Percentiles rank a stretch among this genome's conserved stretches.
These are phyloP conservation scores for Hipposideros larvatus DNA, from an alignment of 2,797 vertebrate genomes.

Conservation along the genomic window DNA sequence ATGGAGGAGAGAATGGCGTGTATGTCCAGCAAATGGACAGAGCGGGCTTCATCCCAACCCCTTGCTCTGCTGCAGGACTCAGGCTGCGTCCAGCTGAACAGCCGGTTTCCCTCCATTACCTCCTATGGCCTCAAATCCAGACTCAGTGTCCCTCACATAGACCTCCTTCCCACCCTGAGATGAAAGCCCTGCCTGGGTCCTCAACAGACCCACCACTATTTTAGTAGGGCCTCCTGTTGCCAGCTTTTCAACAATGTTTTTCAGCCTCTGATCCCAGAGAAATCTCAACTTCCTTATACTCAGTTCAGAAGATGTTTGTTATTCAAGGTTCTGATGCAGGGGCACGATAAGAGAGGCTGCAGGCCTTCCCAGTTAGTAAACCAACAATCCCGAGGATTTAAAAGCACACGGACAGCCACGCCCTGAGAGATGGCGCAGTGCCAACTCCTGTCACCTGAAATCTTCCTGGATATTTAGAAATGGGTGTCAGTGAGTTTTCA, in stretches of 20 bases:
- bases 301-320: slow-evolving; percentile 72
- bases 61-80: not conserved
- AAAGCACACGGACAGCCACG: slow-evolving; percentile 6
- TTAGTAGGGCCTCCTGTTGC: not conserved
- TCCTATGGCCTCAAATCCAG: not conserved
- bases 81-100: not conserved
- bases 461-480: slow-evolving; percentile 58
- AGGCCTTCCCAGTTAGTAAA: slow-evolving; percentile 38
- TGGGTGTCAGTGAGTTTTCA: not conserved
- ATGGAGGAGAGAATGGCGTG: not conserved
- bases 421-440: not conserved
- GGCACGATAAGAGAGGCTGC: slow-evolving; percentile 64
- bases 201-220: not conserved
- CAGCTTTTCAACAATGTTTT: slow-evolving; percentile 16
- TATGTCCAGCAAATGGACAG: not conserved
- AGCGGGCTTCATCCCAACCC: not conserved
- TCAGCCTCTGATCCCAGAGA: slow-evolving; percentile 53
- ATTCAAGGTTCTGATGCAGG: slow-evolving; percentile 63
- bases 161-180: not conserved
- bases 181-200: not conserved
- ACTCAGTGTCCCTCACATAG: rapidly evolving
- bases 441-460: slow-evolving; percentile 43
- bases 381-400: not conserved
- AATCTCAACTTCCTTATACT: slow-evolving; percentile 75
- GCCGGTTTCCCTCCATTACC: not conserved